Evolutionary conservation across 2,797 vertebrate species (phyloP), one percentile per base, ranked within the genome.

Genomic region (Pelobates cultripes): DNA sequence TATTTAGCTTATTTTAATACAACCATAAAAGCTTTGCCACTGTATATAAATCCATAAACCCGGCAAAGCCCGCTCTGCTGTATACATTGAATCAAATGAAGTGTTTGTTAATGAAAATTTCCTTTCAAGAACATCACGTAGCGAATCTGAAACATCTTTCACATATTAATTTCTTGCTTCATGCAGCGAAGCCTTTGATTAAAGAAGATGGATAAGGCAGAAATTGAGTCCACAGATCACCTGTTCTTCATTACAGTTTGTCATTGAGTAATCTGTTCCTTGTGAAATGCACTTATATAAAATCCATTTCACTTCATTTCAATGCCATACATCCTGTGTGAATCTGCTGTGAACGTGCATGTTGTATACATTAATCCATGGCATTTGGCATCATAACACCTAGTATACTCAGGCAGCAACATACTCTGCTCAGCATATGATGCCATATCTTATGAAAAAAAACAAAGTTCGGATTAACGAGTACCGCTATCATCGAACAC

Each of bases 191-290:
- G n/a, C 2, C 61, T 64, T 64, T 64, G 61, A 64, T 43, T 42
- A 68, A 42, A 68, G 63, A 68, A 43, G 61, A 64, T 64, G 61
- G 61, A 64, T 17, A 64, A 28, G 61, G 61, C 61, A 64, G 61
- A 64, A 57, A 64, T 64, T 64, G 61, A 64, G 61, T 64, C 61
- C 28, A 64, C 61, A 64, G 61, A 64, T 64, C 61, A 64, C 61
- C 61, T 40, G 61, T 64, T 64, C 61, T 64, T 64, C 17, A 64
- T 64, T 64, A 64, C 61, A 28, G n/a, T 17, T 7, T 64, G 61
- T 64, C 61, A 42, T 68, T 68, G 66, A 68, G 66, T 68, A 68
- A 42, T 68, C 66, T 13, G 42, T 13, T 43, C 40, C 66, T 68
- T 17, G 40, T 10, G 12, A 9, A 43, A 68, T 42, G 43, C 28